These are phyloP conservation scores for Anadara kagoshimensis DNA, from an alignment of 1,140 invertebrate species.

Conservation along the genomic window DNA sequence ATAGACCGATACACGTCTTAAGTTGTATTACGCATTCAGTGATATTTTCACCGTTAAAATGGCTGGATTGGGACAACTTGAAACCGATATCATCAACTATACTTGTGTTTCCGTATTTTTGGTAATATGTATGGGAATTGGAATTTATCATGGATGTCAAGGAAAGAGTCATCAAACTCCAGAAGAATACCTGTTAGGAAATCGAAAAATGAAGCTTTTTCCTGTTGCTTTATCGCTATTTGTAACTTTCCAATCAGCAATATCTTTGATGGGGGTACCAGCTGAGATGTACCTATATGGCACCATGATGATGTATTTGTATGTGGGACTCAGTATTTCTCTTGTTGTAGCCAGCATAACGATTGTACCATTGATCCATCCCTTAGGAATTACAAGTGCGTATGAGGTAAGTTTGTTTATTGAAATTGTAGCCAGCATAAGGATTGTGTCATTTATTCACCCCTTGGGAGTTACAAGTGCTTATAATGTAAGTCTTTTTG, in stretches of 20 bases:
- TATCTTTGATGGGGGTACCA: slow-evolving; percentile 89
- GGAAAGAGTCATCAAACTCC: slow-evolving; percentile 90
- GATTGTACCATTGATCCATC: slow-evolving; percentile 65
- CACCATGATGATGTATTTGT: slow-evolving; percentile 39
- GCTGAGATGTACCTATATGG: slow-evolving; percentile 83
- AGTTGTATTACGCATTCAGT: too few species aligned
- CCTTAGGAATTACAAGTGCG: slow-evolving; percentile 62
- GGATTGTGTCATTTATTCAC: slow-evolving; percentile 65
- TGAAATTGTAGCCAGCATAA: slow-evolving; percentile 52
- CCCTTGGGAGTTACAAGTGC: slow-evolving; percentile 63
- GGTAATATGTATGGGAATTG: slow-evolving; percentile 78
- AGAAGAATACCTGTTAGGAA: slow-evolving; percentile 85
- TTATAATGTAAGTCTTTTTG: slow-evolving; percentile 71
- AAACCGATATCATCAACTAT: slow-evolving; percentile 38
- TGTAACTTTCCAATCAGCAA: slow-evolving; percentile 88
- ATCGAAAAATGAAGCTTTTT: slow-evolving; percentile 83
- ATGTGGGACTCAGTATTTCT: slow-evolving; percentile 43
- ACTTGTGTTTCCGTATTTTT: slow-evolving; percentile 39
- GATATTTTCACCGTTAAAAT: too few species aligned
- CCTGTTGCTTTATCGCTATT: slow-evolving; percentile 65
- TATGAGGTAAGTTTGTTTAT: slow-evolving; percentile 61
- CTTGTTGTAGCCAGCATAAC: slow-evolving; percentile 55
- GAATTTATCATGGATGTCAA: slow-evolving; percentile 86
- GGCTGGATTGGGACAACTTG: not conserved
- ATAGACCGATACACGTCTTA: too few species aligned